phyloP scores from a whole-genome alignment of 1,140 invertebrate genomes.

The Leptinotarsa lineolata region DNA sequence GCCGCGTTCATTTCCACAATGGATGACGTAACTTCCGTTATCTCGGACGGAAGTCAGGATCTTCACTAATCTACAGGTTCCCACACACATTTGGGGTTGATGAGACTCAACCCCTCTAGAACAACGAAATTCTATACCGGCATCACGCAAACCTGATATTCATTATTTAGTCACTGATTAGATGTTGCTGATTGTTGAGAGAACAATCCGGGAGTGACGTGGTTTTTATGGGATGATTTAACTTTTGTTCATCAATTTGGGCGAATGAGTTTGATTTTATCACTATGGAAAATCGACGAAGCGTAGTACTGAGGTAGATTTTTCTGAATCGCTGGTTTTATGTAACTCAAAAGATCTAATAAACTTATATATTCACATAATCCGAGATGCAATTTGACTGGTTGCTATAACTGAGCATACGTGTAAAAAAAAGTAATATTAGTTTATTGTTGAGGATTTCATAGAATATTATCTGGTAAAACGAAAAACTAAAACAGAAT shows the following conservation, averaged over 20 bases:
- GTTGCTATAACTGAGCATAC: too few relatives aligned
- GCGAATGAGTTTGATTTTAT: too few relatives aligned
- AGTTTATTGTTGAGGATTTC: too few relatives aligned
- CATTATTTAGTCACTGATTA: conserved; percentile 23
- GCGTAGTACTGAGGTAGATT: too few relatives aligned
- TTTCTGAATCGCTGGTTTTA: too few relatives aligned
- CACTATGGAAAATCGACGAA: background rate
- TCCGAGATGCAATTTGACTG: too few relatives aligned
- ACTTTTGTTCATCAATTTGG: background rate
- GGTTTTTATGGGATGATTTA: conserved; percentile 5
- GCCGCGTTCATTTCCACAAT: background rate
- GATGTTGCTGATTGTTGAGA: background rate
- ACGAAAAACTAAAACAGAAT: too few relatives aligned
- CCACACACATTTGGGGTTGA: conserved; percentile 39
- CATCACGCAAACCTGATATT: conserved; percentile 25
- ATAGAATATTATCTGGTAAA: too few relatives aligned
- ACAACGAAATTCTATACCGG: conserved; percentile 19
- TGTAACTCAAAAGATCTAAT: too few relatives aligned
- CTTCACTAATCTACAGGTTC: conserved; percentile 45
- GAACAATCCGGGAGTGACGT: background rate
- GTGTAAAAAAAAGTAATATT: too few relatives aligned
- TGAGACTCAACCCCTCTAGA: conserved; percentile 14
- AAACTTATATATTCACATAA: too few relatives aligned
- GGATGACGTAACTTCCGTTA: conserved; percentile 42
- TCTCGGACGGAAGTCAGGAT: conserved; percentile 42